phyloP scores from a whole-genome alignment of 2,888 invertebrate genomes.

The Lasioglossum figueresi region DNA sequence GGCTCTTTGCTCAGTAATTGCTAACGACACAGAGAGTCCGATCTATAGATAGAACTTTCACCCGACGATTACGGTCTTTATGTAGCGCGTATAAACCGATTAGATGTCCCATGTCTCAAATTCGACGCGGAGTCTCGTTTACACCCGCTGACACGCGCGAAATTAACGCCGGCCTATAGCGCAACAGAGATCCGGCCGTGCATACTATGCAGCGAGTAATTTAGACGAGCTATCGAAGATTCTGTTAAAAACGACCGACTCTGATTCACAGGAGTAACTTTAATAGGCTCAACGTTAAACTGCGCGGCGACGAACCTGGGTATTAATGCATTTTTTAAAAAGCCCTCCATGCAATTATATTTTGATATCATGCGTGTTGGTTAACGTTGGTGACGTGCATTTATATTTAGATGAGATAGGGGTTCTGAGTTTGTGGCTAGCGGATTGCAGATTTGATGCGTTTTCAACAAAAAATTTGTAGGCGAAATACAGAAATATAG shows the following conservation, averaged over 20 bases:
- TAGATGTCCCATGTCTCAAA: conserved; percentile 28
- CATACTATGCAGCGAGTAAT: conserved; percentile 9
- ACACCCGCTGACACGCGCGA: conserved; percentile 18
- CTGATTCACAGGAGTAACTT: not conserved
- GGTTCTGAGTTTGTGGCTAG: not conserved
- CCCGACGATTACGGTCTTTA: conserved; percentile 37
- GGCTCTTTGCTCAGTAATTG: conserved; percentile 53
- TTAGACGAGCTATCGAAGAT: not conserved
- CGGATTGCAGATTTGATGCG: not conserved
- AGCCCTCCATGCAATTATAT: not conserved
- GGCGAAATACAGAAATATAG: not conserved
- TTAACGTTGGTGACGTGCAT: not conserved
- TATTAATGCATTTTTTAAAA: not conserved
- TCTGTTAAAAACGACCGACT: not conserved
- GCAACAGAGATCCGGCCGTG: not conserved
- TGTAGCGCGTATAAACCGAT: conserved; percentile 53
- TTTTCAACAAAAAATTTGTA: not conserved
- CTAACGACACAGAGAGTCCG: conserved; percentile 30
- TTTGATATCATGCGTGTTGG: not conserved
- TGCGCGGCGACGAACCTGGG: not conserved
- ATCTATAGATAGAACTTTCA: conserved; percentile 48
- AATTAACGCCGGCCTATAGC: conserved; percentile 17
- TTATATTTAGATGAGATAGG: not conserved
- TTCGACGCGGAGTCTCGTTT: conserved; percentile 25
- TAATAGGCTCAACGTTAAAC: not conserved